These are phyloP conservation scores for Sclerodermus sp. DNA, from an alignment of 2,888 invertebrate genomes.

Conservation along the genomic window DNA sequence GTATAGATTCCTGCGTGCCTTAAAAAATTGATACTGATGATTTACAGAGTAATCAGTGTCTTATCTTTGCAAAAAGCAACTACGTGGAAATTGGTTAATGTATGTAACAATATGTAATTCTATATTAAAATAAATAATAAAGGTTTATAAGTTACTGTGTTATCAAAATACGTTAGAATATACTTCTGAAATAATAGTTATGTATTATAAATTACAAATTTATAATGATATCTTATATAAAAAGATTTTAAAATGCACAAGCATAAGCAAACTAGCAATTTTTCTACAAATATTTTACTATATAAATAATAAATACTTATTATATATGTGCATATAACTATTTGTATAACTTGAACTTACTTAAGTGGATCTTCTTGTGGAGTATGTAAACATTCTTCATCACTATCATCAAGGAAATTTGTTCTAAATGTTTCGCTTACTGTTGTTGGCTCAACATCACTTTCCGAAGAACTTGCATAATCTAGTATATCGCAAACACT, in stretches of 20 bases:
- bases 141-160: too few relatives aligned
- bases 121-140: too few relatives aligned
- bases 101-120: conserved; percentile 3
- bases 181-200: too few relatives aligned
- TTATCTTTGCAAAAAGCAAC: conserved; percentile 41
- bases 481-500: conserved; percentile 66
- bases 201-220: too few relatives aligned
- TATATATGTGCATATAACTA: neutral
- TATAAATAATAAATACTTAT: neutral
- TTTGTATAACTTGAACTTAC: conserved; percentile 56
- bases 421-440: conserved; percentile 67
- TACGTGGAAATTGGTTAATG: conserved; percentile 37
- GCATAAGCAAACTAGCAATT: conserved; percentile 48
- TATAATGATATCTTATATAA: neutral
- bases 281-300: conserved; percentile 19
- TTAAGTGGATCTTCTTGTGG: conserved; percentile 76
- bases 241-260: conserved; percentile 33
- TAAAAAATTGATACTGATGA: conserved; percentile 52
- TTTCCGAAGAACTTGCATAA: conserved; percentile 75
- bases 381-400: conserved; percentile 77
- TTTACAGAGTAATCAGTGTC: conserved; percentile 38
- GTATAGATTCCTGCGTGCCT: conserved; percentile 89
- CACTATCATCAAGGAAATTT: conserved; percentile 70
- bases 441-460: conserved; percentile 70
- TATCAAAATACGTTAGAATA: too few relatives aligned